Evolutionary conservation across 1,140 invertebrate genomes (phyloP).

Genomic region (Leptonema lineaticorne): DNA sequence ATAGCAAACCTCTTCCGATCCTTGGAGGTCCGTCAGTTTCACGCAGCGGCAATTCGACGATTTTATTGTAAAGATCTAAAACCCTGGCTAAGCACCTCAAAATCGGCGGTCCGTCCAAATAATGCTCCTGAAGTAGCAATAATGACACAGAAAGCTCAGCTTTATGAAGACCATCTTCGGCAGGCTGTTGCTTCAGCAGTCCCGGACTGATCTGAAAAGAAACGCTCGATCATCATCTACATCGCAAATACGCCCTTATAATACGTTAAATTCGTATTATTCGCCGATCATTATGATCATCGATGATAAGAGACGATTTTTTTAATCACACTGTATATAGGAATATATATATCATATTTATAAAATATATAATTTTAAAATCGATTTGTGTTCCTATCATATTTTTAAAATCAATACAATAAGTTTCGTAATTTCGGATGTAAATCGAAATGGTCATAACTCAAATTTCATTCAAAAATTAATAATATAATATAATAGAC

Average conservation of each 20-base stretch:
- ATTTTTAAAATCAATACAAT: too few species aligned
- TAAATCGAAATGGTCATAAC: too few species aligned
- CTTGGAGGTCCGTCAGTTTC: constrained; percentile 37
- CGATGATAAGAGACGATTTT: too few species aligned
- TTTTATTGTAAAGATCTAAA: constrained; percentile 35
- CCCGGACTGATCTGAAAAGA: constrained; percentile 37
- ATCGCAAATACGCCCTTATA: background rate
- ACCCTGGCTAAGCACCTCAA: constrained; percentile 39
- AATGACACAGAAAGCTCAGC: constrained; percentile 38
- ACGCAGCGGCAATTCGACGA: constrained; percentile 33
- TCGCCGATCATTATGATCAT: background rate
- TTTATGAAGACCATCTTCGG: constrained; percentile 35
- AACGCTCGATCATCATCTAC: background rate
- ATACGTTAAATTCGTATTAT: background rate
- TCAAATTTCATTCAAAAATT: too few species aligned
- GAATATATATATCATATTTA: too few species aligned
- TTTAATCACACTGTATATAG: too few species aligned
- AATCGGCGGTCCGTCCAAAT: constrained; percentile 34
- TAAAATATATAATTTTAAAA: too few species aligned
- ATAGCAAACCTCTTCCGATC: constrained; percentile 38
- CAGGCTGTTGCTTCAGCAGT: constrained; percentile 34
- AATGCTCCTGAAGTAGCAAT: constrained; percentile 33
- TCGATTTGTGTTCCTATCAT: too few species aligned
- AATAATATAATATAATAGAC: too few species aligned
- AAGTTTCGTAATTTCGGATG: too few species aligned